Conservation (phyloP, 2,113 vertebrate species). For the Prolemur simus region DNA sequence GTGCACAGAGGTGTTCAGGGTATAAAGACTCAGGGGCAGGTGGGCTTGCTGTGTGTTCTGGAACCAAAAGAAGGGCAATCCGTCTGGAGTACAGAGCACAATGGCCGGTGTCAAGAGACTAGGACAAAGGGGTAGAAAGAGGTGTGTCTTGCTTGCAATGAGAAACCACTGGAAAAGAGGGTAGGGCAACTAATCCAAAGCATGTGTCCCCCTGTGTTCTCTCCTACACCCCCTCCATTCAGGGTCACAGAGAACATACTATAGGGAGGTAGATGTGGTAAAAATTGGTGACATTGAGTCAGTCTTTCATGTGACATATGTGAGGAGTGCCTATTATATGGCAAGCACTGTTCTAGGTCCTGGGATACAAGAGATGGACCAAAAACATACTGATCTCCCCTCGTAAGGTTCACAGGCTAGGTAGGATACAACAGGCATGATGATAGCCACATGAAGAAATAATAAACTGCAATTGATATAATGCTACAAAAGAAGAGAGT, state of each 20-base stretch:
- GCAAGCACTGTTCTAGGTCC: not conserved
- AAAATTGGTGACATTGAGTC: too few species aligned
- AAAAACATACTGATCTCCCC: not conserved
- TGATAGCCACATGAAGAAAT: not conserved
- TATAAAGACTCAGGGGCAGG: not conserved
- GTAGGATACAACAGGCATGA: not conserved
- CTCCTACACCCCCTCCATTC: too few species aligned
- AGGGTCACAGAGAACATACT: not conserved
- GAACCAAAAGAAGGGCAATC: not conserved
- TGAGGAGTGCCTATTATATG: not conserved
- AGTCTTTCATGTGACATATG: not conserved
- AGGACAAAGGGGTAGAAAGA: not conserved
- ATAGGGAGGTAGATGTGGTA: not conserved
- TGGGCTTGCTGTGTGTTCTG: not conserved
- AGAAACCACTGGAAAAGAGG: not conserved
- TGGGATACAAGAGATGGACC: not conserved
- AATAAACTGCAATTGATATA: not conserved
- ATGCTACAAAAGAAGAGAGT: not conserved
- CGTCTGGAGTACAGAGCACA: not conserved
- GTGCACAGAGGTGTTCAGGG: not conserved
- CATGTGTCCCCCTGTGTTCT: not conserved
- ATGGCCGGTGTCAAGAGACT: not conserved
- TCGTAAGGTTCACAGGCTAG: not conserved
- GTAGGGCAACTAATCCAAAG: not conserved
- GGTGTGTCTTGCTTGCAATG: not conserved